A percentile compares a stretch with the other conserved stretches of the same genome.
These are phyloP conservation scores for Drosophila ohnishii DNA, from an alignment of 1,140 invertebrate species.

Conservation along the genomic window DNA sequence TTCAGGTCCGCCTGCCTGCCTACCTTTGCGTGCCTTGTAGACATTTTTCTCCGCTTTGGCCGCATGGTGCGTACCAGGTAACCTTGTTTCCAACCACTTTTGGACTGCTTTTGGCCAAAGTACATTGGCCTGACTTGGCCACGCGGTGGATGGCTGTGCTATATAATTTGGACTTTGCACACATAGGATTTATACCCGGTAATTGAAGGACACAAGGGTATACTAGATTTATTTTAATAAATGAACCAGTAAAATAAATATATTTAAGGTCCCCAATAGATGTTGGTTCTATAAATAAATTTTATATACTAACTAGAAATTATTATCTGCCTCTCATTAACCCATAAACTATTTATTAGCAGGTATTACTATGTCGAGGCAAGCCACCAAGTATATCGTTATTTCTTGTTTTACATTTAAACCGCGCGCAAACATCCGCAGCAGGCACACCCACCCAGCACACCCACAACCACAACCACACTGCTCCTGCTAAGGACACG, in stretches of 20 bases:
- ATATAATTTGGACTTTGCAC: conserved; percentile 57
- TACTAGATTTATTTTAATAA: background rate
- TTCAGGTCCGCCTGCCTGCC: conserved; percentile 27
- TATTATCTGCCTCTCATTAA: background rate
- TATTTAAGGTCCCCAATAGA: too few species aligned
- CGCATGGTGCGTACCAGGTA: conserved; percentile 49
- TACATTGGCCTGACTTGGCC: conserved; percentile 54
- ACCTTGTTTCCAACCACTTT: conserved; percentile 77
- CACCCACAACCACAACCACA: conserved; percentile 17
- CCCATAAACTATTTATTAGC: background rate
- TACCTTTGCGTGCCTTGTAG: conserved; percentile 62
- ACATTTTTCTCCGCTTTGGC: conserved; percentile 62
- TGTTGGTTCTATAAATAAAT: background rate
- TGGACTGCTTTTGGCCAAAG: conserved; percentile 48
- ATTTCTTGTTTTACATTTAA: conserved; percentile 47
- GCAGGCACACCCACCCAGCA: conserved; percentile 33
- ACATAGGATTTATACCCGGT: conserved; percentile 32
- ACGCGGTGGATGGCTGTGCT: conserved; percentile 40
- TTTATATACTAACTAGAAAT: background rate
- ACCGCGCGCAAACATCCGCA: conserved; percentile 46
- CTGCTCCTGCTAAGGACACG: conserved; percentile 15
- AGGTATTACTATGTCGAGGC: background rate
- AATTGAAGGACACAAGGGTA: background rate
- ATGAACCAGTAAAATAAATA: background rate
- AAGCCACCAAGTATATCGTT: background rate